Evolutionary conservation across 2,113 vertebrate species (phyloP).

Genomic region (Myotis lucifugus): DNA sequence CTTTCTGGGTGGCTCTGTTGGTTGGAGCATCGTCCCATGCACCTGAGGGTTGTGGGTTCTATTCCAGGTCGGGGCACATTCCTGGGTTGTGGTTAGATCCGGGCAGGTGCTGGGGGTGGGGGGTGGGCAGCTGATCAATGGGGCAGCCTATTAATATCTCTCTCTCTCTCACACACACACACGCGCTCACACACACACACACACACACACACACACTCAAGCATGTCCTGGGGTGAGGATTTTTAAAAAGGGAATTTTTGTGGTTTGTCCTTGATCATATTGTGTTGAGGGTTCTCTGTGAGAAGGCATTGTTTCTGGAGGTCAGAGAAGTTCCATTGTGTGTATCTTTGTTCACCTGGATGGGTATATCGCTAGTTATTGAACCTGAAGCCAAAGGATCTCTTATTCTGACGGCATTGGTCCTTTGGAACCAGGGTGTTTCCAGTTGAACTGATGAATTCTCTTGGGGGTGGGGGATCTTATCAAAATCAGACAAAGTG

Average conservation of each 20-base stretch:
- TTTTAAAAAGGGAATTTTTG: neutral
- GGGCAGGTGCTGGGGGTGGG: too few species aligned
- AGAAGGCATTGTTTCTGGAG: neutral
- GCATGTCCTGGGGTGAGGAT: too few species aligned
- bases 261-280: neutral
- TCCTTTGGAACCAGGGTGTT: constrained; percentile 2
- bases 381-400: neutral
- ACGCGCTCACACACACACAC: too few species aligned
- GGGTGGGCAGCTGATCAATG: neutral
- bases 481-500: neutral
- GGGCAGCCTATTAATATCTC: neutral
- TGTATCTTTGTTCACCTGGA: neutral
- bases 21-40: neutral
- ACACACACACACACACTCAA: too few species aligned
- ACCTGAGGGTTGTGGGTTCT: neutral
- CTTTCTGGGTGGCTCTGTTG: neutral
- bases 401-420: neutral
- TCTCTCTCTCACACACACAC: too few species aligned
- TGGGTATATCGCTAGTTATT: neutral
- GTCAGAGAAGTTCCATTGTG: neutral
- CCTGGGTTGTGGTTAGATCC: neutral
- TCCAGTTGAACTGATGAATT: constrained; percentile 25
- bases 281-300: neutral
- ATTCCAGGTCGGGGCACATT: neutral
- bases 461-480: neutral